Evolutionary conservation across 2,888 invertebrate species (phyloP).

Genomic region (Diarsia brunnea): DNA sequence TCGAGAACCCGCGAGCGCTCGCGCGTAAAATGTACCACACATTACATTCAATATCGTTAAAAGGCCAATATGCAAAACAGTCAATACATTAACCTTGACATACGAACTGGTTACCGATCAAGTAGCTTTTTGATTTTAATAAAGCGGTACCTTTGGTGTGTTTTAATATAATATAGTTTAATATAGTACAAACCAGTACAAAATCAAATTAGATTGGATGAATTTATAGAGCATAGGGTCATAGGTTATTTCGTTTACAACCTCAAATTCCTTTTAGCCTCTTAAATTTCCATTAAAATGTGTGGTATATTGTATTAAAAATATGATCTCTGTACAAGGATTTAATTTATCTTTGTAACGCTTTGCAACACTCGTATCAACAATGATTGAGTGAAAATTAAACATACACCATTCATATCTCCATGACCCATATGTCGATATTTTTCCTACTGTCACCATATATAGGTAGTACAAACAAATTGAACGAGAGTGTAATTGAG

Average conservation of each 20-base stretch:
- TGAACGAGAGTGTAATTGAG: slow-evolving; percentile 74
- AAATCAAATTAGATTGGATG: slow-evolving; percentile 18
- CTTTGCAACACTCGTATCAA: slow-evolving; percentile 8
- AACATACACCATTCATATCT: slow-evolving; percentile 34
- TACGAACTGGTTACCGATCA: slow-evolving; percentile 72
- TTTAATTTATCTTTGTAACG: neutral
- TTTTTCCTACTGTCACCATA: slow-evolving; percentile 70
- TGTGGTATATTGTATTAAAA: neutral
- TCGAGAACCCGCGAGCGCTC: slow-evolving; percentile 78
- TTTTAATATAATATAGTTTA: slow-evolving; percentile 32
- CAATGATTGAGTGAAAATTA: slow-evolving; percentile 45
- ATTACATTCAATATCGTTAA: slow-evolving; percentile 78
- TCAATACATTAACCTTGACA: slow-evolving; percentile 84
- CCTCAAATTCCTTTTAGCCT: neutral
- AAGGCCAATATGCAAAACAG: slow-evolving; percentile 85
- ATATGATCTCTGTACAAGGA: neutral
- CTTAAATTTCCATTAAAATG: neutral
- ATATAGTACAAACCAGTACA: slow-evolving; percentile 33
- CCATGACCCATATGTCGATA: slow-evolving; percentile 67
- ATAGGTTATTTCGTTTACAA: slow-evolving; percentile 24
- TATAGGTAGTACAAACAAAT: slow-evolving; percentile 70
- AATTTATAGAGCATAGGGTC: slow-evolving; percentile 17
- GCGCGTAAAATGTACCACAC: slow-evolving; percentile 69
- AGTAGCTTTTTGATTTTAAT: slow-evolving; percentile 60
- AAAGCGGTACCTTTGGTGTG: slow-evolving; percentile 32